Evolutionary conservation across 2,113 vertebrate species (phyloP), one percentile per base, ranked within the genome.

Genomic region (Cyanoramphus novaezelandiae): DNA sequence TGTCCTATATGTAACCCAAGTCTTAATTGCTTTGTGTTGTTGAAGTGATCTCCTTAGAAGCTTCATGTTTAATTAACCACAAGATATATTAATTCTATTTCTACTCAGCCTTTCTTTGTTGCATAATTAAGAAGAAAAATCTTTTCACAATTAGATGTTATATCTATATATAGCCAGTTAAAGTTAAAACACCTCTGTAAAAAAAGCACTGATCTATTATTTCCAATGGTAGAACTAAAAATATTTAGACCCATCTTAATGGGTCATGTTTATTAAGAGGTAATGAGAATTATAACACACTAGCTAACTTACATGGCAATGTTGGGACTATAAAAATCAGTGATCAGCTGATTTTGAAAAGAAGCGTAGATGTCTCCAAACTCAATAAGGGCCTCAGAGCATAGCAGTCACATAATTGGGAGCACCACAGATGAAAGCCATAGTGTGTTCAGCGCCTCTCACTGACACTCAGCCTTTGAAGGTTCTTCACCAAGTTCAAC

Each of bases 51-150:
- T 96, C 88, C 83, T 94, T 96, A 92, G 93, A 97, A 84, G 57
- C 90, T 96, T 97, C 88, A 44, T 87, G 83, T 97, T 97, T 97
- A 97, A 97, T 98, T 98, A 98, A 97, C 90, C 21, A 80, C 41
- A 81, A 80, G 71, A 94, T 92, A 28, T 95, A 81, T 96, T 97
- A 98, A 97, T 96, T 74, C 90, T 95, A 79, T 96, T 97, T 94
- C 81, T 94, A 94, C 85, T 50, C 76, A 96, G 81, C 62, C 75
- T 95, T 94, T 70, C 77, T 97, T 90, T 88, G 46, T 93, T 81
- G 46, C 95, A 95, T 97, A 97, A 97, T 97, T 97, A 97, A 97
- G 83, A 68, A 94, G 49, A 70, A 90, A 95, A 97, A 94, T 59
- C 74, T 88, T 95, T 96, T 95, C 86, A 62, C 53, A 93, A 92